These are phyloP conservation scores for Anhinga rufa DNA, from an alignment of 2,113 vertebrate species.

Conservation along the genomic window DNA sequence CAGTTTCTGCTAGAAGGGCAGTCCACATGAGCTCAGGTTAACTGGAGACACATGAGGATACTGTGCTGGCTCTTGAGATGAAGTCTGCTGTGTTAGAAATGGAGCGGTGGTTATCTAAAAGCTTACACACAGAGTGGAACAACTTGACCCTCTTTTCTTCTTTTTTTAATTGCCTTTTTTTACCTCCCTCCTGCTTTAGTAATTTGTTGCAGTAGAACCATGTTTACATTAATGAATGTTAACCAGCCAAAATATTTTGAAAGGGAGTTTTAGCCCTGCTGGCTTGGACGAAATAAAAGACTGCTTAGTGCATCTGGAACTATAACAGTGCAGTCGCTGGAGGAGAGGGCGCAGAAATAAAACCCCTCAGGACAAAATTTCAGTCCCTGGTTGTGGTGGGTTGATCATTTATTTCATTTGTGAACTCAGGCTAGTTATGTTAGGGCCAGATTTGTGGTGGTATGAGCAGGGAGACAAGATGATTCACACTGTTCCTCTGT, in stretches of 20 bases:
- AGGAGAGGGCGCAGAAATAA: neutral
- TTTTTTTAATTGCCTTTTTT: neutral
- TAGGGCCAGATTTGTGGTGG: neutral
- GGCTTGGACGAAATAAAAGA: neutral
- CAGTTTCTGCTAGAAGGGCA: neutral
- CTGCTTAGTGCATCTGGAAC: neutral
- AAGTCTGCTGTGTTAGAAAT: neutral
- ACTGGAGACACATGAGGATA: neutral
- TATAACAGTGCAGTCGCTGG: neutral
- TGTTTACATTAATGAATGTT: neutral
- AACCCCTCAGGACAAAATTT: neutral
- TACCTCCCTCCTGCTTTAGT: neutral
- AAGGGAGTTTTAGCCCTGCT: neutral
- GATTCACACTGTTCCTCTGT: neutral
- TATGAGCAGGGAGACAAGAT: neutral
- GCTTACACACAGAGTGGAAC: neutral
- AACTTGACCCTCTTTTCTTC: neutral
- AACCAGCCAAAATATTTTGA: neutral
- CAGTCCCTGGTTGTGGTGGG: neutral
- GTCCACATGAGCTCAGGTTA: neutral
- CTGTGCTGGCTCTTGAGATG: neutral
- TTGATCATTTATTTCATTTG: neutral
- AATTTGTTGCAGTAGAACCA: neutral
- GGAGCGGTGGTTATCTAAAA: neutral
- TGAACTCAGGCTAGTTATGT: neutral